These are phyloP conservation scores for Sebastes ruberrimus DNA, from an alignment of 2,797 vertebrate genomes.

Conservation along the genomic window DNA sequence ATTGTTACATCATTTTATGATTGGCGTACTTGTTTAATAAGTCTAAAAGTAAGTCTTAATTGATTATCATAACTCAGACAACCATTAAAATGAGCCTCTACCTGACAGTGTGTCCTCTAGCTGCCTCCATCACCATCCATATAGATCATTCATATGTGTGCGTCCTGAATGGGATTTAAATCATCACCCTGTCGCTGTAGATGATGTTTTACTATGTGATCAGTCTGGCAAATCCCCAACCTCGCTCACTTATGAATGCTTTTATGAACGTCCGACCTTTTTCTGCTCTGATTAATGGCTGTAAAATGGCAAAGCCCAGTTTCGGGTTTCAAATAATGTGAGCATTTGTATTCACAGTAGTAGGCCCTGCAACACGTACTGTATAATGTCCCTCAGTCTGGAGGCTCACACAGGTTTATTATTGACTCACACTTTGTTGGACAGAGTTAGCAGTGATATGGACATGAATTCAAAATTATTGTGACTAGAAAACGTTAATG, in stretches of 20 bases:
- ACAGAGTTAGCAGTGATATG: neutral
- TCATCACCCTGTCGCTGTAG: slow-evolving; percentile 16
- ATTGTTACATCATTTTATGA: neutral
- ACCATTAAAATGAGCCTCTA: neutral
- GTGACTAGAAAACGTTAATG: neutral
- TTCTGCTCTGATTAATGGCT: neutral
- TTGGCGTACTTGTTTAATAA: neutral
- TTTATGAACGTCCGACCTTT: neutral
- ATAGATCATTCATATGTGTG: neutral
- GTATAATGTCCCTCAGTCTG: slow-evolving; percentile 5
- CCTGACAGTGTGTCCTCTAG: neutral
- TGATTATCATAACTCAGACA: neutral
- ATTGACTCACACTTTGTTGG: slow-evolving; percentile 11
- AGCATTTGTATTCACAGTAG: slow-evolving; percentile 44
- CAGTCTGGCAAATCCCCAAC: neutral
- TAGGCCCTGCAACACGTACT: neutral
- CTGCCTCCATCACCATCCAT: neutral
- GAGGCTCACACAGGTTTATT: slow-evolving; percentile 10
- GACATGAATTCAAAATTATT: neutral
- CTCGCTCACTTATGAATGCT: neutral
- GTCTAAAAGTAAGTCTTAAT: neutral
- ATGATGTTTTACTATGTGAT: slow-evolving; percentile 12
- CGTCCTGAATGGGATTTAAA: slow-evolving; percentile 8
- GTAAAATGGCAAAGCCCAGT: slow-evolving; percentile 16
- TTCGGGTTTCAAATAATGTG: slow-evolving; percentile 8